Evolutionary conservation across 2,888 invertebrate species (phyloP), one percentile per base, ranked within the genome.

Genomic region (Acanthosepion pharaonis): DNA sequence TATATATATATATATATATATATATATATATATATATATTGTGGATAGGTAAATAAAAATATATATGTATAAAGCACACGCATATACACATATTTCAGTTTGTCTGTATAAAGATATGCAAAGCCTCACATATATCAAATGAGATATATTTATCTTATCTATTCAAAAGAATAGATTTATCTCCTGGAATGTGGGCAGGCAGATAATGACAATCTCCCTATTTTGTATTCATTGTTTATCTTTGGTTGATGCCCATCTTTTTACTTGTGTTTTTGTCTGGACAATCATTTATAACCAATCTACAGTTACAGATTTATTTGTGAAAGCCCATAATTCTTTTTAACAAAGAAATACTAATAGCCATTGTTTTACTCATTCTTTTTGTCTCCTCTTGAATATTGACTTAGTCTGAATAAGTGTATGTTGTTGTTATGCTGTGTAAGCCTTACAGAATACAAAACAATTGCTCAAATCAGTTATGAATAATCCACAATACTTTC

Each of bases 231-330:
- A 78, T 78, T n/a, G 78, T 11, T 33, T 15, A 78, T 33, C 8
- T 9, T 78, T 15, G 33, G 15, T 78, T 78, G 78, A 78, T 78
- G n/a, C 33, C n/a, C 33, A 33, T 78, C 78, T 78, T 78, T 78
- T 78, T 78, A 15, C n/a, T 15, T 78, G 78, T 9, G 25, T 78
- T 23, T 78, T n/a, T 15, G 78, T 78, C 78, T 78, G 78, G 33
- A 78, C 78, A 78, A 78, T 78, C 78, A 78, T 78, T n/a, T 78
- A n/a, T n/a, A 78, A 78, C n/a, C n/a, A n/a, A 33, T n/a, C 78
- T 78, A n/a, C 78, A 78, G 78, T 78, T 78, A 18, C n/a, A 33
- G 25, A 78, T 78, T 78, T 78, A 78, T 78, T 78, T n/a, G 78
- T 28, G 28, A 78, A 78, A n/a, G 78, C 78, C 78, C 78, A 78